Evolutionary conservation across 1,140 invertebrate species (phyloP), one percentile per base, ranked within the genome.

Genomic region (Sarcophaga bullata): DNA sequence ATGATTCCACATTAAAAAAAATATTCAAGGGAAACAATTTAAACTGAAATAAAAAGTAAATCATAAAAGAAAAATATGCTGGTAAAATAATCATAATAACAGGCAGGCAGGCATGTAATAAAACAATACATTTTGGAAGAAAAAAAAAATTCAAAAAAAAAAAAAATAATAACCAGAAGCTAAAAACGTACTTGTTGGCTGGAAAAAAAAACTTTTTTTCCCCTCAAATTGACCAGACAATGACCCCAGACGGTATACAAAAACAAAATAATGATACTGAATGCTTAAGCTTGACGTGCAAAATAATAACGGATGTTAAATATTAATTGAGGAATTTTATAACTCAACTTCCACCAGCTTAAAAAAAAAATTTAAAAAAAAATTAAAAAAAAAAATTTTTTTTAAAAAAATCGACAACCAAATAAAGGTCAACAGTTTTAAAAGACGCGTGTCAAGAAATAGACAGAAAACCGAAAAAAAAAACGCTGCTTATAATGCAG

Each of bases 151-250:
- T n/a, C 25, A 37, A 37, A 37, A 37, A 37, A 37, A 37, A 37
- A 37, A 37, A 37, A 37, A 37, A 37, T 37, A 37, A 49, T 76
- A 49, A 78, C 75, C 75, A 78, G 75, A 78, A 78, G 75, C 75
- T 78, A 78, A 78, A 78, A 68, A 68, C 13, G 13, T 58, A 58
- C 25, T 37, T 37, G 25, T 37, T 37, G 25, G 1, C 25, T 37
- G 25, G 25, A 37, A 37, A 6, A n/a, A 58, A 58, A 11, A 50
- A 52, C 52, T 37, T 37, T 37, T 37, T 37, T 37, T 37, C 4
- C 4, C 25, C 4, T 37, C 50, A 78, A 78, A 78, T 78, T 78
- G 75, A 78, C 48, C 75, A 78, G 9, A 50, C 48, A 78, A 50
- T 78, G 75, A 78, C 75, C 75, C 50, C 17, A 37, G 10, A 48